Evolutionary conservation across 2,113 vertebrate species (phyloP).

Genomic region (Entosphenus tridentatus): DNA sequence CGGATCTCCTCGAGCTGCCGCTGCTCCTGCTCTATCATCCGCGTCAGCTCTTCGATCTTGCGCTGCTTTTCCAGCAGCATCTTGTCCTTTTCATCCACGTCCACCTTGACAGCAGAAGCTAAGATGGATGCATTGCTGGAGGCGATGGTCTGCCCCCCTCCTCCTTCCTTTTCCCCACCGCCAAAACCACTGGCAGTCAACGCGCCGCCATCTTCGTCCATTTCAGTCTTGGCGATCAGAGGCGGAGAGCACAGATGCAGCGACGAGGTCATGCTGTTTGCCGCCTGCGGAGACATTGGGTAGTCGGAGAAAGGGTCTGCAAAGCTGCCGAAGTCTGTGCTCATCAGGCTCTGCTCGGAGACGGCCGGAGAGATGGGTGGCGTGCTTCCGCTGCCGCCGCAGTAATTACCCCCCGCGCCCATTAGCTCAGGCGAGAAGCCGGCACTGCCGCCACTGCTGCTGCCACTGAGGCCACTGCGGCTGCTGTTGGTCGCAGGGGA

Average conservation of each 20-base stretch:
- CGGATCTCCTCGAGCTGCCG: slow-evolving; percentile 73
- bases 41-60: slow-evolving; percentile 86
- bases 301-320: slow-evolving; percentile 73
- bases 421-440: too few relatives aligned
- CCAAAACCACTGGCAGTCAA: too few relatives aligned
- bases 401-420: too few relatives aligned
- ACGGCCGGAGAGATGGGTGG: slow-evolving; percentile 74
- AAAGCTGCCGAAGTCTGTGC: slow-evolving; percentile 47
- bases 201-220: too few relatives aligned
- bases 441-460: slow-evolving; percentile 17
- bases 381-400: slow-evolving; percentile 13
- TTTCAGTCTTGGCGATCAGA: too few relatives aligned
- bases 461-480: slow-evolving; percentile 28
- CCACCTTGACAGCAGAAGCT: slow-evolving; percentile 14
- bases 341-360: slow-evolving; percentile 58
- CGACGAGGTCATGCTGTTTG: too few relatives aligned
- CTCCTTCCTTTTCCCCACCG: too few relatives aligned
- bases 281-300: slow-evolving; percentile 49
- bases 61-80: slow-evolving; percentile 98
- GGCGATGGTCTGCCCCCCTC: too few relatives aligned
- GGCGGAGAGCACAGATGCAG: slow-evolving; percentile 15
- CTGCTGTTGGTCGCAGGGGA: slow-evolving; percentile 19
- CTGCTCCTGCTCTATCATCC: slow-evolving; percentile 87
- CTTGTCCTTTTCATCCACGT: slow-evolving; percentile 74
- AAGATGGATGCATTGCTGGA: too few relatives aligned